Evolutionary conservation across 2,113 vertebrate species (phyloP).

Genomic region (Corythornis vintsioides): DNA sequence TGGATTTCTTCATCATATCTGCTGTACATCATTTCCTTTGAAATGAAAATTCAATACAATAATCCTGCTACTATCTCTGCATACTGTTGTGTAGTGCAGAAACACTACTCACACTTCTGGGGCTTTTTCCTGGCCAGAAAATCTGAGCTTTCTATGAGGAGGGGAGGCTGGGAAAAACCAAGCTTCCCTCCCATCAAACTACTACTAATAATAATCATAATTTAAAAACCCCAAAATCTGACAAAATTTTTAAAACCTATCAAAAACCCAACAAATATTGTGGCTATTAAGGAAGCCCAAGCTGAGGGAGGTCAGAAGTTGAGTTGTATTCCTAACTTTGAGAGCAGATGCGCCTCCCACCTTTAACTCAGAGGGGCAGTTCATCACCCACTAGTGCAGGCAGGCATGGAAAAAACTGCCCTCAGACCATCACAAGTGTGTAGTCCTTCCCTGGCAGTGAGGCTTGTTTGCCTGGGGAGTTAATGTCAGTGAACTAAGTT

Average conservation of each 20-base stretch:
- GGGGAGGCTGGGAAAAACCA: too few relatives aligned
- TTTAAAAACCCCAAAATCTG: background rate
- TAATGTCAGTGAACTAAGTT: background rate
- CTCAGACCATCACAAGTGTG: background rate
- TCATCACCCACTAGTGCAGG: background rate
- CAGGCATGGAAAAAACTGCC: background rate
- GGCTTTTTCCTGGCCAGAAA: background rate
- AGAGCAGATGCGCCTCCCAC: background rate
- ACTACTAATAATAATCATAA: too few relatives aligned
- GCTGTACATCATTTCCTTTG: slow-evolving; percentile 3
- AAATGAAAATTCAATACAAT: slow-evolving; percentile 39
- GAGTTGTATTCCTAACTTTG: background rate
- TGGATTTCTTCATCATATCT: slow-evolving; percentile 44
- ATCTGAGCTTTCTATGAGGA: background rate
- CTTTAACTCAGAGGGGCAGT: accelerated
- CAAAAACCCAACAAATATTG: background rate
- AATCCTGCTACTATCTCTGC: background rate
- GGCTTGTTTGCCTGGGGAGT: background rate
- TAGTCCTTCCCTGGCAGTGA: background rate
- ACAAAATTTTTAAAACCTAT: background rate
- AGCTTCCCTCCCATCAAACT: too few relatives aligned
- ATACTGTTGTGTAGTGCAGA: background rate
- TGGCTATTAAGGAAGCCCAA: background rate
- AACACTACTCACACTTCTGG: background rate
- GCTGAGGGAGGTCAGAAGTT: background rate